Base-by-base conservation (phyloP, 2,797 vertebrate genomes). In the Lutjanus campechanus region DNA sequence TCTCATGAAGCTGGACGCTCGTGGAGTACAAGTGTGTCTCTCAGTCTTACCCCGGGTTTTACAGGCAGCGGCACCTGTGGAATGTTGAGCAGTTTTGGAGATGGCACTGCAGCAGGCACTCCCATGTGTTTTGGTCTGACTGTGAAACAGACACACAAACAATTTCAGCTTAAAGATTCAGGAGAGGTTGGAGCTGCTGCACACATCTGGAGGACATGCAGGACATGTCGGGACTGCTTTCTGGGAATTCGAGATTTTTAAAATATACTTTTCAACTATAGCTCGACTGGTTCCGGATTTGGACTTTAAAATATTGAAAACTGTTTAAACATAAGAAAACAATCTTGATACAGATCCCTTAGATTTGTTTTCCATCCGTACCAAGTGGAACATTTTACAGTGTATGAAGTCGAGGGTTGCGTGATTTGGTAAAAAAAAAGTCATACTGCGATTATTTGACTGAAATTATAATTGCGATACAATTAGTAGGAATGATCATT, bases 61-160 rank as follows among this genome's bases (percentile, higher is more conserved):
- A 92, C 95, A 93, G 96, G 96, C 93, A 94, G 93, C 82, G 92
- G 92, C 87, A 92, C 91, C 93, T 95, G 97, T 92, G 97, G 97
- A 98, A 97, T 97, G 96, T 96, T 96, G 93, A 97, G 95, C 94
- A 95, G 95, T 94, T 97, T 96, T 73, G 95, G 94, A 94, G 95
- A 93, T 83, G 96, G 95, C 94, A 95, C 91, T 77, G 95, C 93
- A 94, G 96, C 95, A 85, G 96, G 95, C 93, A 95, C 95, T 94
- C 96, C 96, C 84, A 94, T 94, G 51, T 95, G 96, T 94, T 97
- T 97, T 93, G 96, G 96, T 97, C 96, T 96, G 92, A 95, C 97
- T 97, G 95, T 91, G 40, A 77, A 75, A 83, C 29, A 69, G 13
- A 82, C 12, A 58, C 16, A 76, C 7, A 59, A 36, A 76, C 25